Evolutionary conservation across 2,888 invertebrate species (phyloP).

Genomic region (Drosophila mercatorum): DNA sequence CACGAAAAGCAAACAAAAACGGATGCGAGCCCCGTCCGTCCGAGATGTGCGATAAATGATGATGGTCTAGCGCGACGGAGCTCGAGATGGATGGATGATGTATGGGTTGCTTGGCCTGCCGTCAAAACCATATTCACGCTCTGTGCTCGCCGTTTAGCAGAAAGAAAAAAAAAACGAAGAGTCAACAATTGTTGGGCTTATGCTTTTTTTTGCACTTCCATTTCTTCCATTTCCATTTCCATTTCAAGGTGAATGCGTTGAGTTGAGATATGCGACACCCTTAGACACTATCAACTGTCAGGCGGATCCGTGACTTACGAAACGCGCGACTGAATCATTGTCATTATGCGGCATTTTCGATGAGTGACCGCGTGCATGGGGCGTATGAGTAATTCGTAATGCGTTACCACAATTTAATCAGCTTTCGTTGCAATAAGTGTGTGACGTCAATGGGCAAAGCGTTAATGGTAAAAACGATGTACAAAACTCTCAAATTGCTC

Average conservation of each 20-base stretch:
- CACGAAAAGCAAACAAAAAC: slow-evolving; percentile 72
- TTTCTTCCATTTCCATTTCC: slow-evolving; percentile 43
- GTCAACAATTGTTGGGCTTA: slow-evolving; percentile 39
- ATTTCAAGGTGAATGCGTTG: slow-evolving; percentile 71
- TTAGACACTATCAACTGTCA: slow-evolving; percentile 39
- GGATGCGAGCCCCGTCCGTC: slow-evolving; percentile 48
- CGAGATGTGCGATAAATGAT: slow-evolving; percentile 50
- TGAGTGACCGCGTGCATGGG: slow-evolving; percentile 27
- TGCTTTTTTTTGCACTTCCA: slow-evolving; percentile 23
- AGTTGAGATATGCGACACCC: slow-evolving; percentile 21
- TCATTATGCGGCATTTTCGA: slow-evolving; percentile 42
- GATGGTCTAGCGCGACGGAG: slow-evolving; percentile 9
- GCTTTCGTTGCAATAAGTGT: slow-evolving; percentile 42
- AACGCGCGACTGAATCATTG: slow-evolving; percentile 62
- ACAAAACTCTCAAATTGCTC: slow-evolving; percentile 25
- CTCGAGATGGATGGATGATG: slow-evolving; percentile 18
- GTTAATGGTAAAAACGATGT: slow-evolving; percentile 61
- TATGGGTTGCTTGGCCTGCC: slow-evolving; percentile 17
- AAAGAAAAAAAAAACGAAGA: slow-evolving; percentile 15
- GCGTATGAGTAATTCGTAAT: slow-evolving; percentile 61
- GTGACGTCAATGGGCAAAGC: slow-evolving; percentile 61
- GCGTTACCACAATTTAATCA: slow-evolving; percentile 53
- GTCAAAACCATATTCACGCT: slow-evolving; percentile 42
- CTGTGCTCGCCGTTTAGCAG: slow-evolving; percentile 30
- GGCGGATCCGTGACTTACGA: slow-evolving; percentile 67